Conservation (phyloP, 2,113 vertebrate genomes). For the Myodes glareolus region DNA sequence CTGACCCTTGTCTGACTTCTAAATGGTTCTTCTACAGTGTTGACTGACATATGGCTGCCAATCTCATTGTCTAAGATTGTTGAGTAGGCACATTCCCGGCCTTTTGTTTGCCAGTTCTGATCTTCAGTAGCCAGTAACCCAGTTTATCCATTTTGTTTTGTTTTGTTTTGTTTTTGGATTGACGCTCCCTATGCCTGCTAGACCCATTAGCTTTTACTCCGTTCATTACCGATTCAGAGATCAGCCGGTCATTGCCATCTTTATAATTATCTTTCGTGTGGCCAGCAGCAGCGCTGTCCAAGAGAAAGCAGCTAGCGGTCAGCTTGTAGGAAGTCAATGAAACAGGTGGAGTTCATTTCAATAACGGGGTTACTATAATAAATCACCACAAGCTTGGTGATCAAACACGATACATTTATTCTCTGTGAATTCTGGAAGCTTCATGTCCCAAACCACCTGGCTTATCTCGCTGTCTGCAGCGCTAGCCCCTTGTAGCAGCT, state of each 20-base stretch:
- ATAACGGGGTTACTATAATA: background rate
- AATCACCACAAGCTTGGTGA: background rate
- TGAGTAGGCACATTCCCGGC: background rate
- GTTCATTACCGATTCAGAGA: conserved; percentile 53
- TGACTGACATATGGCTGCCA: conserved; percentile 4
- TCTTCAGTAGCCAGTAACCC: conserved; percentile 48
- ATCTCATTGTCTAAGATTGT: background rate
- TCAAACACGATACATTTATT: background rate
- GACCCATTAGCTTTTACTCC: conserved; percentile 57
- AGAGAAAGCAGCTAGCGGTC: conserved; percentile 43
- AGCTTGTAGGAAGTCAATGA: background rate
- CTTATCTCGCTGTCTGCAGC: background rate
- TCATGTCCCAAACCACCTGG: background rate
- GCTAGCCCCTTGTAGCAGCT: background rate
- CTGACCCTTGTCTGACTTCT: background rate
- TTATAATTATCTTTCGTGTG: conserved; percentile 53
- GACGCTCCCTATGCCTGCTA: conserved; percentile 52
- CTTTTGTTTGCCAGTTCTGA: conserved; percentile 56
- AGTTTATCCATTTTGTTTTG: conserved; percentile 55
- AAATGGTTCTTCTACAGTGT: background rate
- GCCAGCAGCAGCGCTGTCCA: background rate
- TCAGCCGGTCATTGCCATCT: conserved; percentile 40
- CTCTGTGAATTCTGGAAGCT: background rate
- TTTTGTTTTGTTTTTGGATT: no score
- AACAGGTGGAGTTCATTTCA: conserved; percentile 1